Evolutionary conservation across 2,888 invertebrate species (phyloP).

Genomic region (Heliconius aoede): DNA sequence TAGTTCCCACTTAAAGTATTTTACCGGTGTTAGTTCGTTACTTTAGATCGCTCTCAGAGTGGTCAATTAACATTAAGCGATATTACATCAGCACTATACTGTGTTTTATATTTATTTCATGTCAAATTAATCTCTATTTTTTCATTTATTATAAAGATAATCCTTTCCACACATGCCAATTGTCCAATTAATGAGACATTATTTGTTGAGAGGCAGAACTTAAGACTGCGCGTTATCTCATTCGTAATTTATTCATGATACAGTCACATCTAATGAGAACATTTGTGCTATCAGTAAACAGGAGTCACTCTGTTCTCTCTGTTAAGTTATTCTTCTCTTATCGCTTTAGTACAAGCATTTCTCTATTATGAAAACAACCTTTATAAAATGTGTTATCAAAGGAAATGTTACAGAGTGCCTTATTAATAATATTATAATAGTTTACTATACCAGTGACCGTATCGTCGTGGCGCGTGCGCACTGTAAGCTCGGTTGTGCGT

Average conservation of each 20-base stretch:
- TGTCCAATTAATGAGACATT: too few relatives aligned
- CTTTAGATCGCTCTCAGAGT: background rate
- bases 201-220: too few relatives aligned
- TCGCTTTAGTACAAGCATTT: background rate
- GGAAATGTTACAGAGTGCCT: background rate
- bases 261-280: background rate
- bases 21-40: background rate
- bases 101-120: background rate
- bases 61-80: background rate
- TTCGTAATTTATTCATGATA: background rate
- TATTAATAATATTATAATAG: constrained; percentile 1
- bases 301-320: background rate
- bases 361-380: constrained; percentile 7
- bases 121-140: too few relatives aligned
- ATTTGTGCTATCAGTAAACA: background rate
- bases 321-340: background rate
- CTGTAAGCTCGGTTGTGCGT: background rate
- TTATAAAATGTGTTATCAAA: background rate
- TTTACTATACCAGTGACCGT: background rate
- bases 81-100: background rate
- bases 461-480: background rate
- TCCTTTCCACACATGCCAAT: too few relatives aligned
- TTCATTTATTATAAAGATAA: too few relatives aligned
- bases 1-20: background rate
- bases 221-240: background rate